phyloP scores from a whole-genome alignment of 2,113 vertebrate genomes.

The Colistium nudipinnis region DNA sequence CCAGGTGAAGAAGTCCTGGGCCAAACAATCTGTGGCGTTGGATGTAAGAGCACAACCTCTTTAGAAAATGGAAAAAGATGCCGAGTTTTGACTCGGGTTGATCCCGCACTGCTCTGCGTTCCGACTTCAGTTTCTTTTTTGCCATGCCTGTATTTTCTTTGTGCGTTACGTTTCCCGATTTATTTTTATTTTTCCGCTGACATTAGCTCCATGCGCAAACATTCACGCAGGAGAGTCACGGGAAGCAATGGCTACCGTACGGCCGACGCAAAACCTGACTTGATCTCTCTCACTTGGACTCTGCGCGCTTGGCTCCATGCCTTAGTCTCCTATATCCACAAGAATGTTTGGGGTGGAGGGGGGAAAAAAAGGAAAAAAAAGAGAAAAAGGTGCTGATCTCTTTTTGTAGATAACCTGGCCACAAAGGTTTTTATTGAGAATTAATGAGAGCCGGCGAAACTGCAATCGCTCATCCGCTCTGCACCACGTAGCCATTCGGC shows the following conservation, averaged over 20 bases:
- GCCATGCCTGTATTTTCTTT: constrained; percentile 1
- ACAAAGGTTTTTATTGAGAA: constrained; percentile 69
- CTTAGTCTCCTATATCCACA: constrained; percentile 56
- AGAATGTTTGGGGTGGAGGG: no score
- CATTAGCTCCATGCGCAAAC: constrained; percentile 33
- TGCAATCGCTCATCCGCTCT: constrained; percentile 67
- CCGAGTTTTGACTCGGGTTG: not conserved
- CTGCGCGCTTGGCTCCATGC: constrained; percentile 42
- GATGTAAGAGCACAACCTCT: constrained; percentile 86
- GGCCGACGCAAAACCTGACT: constrained; percentile 27
- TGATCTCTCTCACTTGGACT: constrained; percentile 42
- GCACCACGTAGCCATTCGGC: constrained; percentile 57
- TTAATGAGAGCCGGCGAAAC: constrained; percentile 69
- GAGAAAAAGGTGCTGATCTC: constrained; percentile 66
- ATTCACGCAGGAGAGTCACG: constrained; percentile 32
- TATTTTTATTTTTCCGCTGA: constrained; percentile 29
- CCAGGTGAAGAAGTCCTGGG: constrained; percentile 99
- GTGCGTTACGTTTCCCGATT: no score
- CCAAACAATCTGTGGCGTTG: constrained; percentile 98
- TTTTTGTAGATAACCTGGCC: constrained; percentile 63
- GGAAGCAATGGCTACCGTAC: constrained; percentile 39
- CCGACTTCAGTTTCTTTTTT: constrained; percentile 1
- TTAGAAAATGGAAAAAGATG: not conserved
- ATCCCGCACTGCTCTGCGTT: not conserved
- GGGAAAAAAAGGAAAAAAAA: no score